Conservation (phyloP, 2,113 vertebrate genomes). For the Muntiacus muntjak region DNA sequence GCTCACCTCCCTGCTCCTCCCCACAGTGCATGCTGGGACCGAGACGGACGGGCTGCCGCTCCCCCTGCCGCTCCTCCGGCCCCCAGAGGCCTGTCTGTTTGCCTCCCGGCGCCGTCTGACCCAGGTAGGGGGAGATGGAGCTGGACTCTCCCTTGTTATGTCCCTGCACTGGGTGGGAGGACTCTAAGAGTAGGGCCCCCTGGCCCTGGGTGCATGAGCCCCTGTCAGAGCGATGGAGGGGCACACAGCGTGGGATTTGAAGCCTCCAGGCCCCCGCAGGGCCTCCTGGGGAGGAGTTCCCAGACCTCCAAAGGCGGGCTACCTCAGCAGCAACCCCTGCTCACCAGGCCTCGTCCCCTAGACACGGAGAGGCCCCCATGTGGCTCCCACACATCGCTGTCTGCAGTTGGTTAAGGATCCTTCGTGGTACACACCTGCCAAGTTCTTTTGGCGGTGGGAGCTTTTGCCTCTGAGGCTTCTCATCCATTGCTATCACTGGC, state of each 20-base stretch:
- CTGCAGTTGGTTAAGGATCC: not conserved
- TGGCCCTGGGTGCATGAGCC: not conserved
- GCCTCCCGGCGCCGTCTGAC: constrained; percentile 74
- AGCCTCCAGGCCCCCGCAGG: not conserved
- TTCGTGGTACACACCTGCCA: accelerated
- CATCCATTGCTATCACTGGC: not conserved
- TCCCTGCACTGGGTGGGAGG: not conserved
- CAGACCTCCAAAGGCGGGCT: not conserved
- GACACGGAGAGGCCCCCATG: not conserved
- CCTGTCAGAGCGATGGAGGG: accelerated
- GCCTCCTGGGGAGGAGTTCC: not conserved
- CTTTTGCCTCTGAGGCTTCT: not conserved
- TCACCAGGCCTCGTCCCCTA: not conserved
- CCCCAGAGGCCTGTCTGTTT: constrained; percentile 63
- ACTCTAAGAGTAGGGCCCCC: not conserved
- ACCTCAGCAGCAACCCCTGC: not conserved
- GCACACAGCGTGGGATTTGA: not conserved
- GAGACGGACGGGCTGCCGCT: constrained; percentile 53
- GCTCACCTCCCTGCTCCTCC: constrained; percentile 15
- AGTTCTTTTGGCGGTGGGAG: not conserved
- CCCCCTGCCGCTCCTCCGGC: constrained; percentile 26
- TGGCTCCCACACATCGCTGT: accelerated
- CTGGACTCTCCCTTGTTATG: not conserved
- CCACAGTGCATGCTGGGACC: constrained; percentile 77
- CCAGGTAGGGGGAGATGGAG: constrained; percentile 69